Percentiles rank a stretch among this genome's conserved stretches.
phyloP scores from a whole-genome alignment of 2,113 vertebrate genomes.

The Apeltes quadracus region DNA sequence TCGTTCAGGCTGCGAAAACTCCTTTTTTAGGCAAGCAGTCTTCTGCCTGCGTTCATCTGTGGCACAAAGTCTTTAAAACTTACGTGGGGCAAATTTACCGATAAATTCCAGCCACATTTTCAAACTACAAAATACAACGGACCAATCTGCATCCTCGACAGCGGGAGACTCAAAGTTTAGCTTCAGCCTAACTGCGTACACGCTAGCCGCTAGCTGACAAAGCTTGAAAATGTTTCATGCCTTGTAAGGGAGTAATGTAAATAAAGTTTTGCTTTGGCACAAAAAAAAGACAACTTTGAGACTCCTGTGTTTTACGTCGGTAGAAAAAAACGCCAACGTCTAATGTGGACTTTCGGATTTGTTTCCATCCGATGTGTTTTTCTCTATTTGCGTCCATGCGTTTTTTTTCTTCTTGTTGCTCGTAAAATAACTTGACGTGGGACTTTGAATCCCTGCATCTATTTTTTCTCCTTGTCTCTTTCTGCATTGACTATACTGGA shows the following conservation, averaged over 20 bases:
- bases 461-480: background rate
- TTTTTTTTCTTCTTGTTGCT: conserved; percentile 17
- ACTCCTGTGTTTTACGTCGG: conserved; percentile 7
- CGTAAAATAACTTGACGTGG: conserved; percentile 24
- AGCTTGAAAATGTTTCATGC: conserved; percentile 13
- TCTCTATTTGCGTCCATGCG: conserved; percentile 22
- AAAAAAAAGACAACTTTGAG: conserved; percentile 9
- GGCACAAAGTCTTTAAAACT: background rate
- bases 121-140: background rate
- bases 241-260: conserved; percentile 51
- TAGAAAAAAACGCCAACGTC: conserved; percentile 25
- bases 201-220: background rate
- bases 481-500: conserved; percentile 10
- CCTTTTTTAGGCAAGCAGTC: background rate
- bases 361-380: conserved; percentile 30
- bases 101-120: background rate
- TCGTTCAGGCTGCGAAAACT: background rate
- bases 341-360: conserved; percentile 36
- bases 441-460: conserved; percentile 15
- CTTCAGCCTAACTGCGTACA: background rate
- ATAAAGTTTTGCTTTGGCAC: conserved; percentile 36
- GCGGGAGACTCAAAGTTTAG: background rate
- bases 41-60: background rate
- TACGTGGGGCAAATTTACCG: background rate
- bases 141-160: background rate